Conservation (phyloP, 1,140 invertebrate species). For the Phocides pigmalion region DNA sequence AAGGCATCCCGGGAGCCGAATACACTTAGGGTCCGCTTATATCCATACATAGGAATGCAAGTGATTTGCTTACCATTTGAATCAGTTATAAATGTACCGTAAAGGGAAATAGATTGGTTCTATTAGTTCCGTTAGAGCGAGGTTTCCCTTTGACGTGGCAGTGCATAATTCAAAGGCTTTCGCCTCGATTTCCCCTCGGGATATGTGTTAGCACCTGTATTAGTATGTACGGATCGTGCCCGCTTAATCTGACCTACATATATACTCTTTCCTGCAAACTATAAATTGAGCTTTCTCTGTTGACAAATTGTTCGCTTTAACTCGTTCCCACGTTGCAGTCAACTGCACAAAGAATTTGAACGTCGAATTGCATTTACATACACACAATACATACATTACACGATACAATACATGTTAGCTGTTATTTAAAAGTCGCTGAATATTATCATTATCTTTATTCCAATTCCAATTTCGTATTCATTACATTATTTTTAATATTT, state of each 20-base stretch:
- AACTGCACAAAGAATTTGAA: constrained; percentile 26
- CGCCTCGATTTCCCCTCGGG: constrained; percentile 51
- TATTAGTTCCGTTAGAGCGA: constrained; percentile 57
- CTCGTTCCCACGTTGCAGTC: constrained; percentile 12
- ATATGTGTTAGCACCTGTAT: constrained; percentile 52
- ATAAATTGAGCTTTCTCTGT: constrained; percentile 24
- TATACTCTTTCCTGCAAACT: constrained; percentile 17
- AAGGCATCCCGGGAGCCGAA: constrained; percentile 12
- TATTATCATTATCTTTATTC: too few relatives aligned
- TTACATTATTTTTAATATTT: too few relatives aligned
- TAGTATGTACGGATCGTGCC: constrained; percentile 34
- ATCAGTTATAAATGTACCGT: constrained; percentile 52
- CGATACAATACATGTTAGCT: too few relatives aligned
- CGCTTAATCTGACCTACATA: constrained; percentile 27
- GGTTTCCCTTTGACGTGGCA: constrained; percentile 60
- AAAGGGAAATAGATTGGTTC: constrained; percentile 59
- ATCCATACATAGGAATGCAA: constrained; percentile 36
- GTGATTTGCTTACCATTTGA: constrained; percentile 44
- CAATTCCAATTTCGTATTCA: too few relatives aligned
- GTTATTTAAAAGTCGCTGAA: too few relatives aligned
- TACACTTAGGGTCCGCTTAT: constrained; percentile 8
- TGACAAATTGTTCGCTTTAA: constrained; percentile 22
- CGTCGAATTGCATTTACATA: constrained; percentile 19
- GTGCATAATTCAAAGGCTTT: constrained; percentile 64
- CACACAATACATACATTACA: too few relatives aligned